phyloP scores from a whole-genome alignment of 2,888 invertebrate genomes.

The Dasysyrphus tricinctus region DNA sequence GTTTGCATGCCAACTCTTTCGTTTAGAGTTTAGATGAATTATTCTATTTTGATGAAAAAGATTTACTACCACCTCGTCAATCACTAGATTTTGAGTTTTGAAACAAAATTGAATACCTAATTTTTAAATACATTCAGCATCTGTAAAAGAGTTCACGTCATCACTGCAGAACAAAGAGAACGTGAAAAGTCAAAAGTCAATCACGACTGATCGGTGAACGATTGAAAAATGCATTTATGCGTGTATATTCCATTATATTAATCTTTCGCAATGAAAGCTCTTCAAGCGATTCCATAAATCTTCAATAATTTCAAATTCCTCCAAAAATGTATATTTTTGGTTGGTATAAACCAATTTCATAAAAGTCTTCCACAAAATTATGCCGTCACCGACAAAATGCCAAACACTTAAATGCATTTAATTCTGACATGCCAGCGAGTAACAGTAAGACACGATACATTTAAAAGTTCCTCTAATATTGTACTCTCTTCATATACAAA shows the following conservation, averaged over 20 bases:
- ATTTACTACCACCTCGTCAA: neutral
- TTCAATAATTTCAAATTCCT: neutral
- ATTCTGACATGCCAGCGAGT: neutral
- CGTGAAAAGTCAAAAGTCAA: constrained; percentile 21
- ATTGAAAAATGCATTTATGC: constrained; percentile 22
- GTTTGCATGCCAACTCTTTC: constrained; percentile 19
- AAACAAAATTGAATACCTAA: too few relatives aligned
- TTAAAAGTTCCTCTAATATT: neutral
- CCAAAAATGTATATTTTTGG: constrained; percentile 1
- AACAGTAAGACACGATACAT: constrained; percentile 5
- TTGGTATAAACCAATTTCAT: constrained; percentile 28
- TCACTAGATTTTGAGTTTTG: neutral
- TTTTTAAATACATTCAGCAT: too few relatives aligned
- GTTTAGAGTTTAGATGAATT: too few relatives aligned
- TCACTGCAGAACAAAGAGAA: neutral
- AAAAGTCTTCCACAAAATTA: constrained; percentile 8
- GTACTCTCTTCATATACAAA: neutral
- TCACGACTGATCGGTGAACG: constrained; percentile 7
- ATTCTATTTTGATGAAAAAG: too few relatives aligned
- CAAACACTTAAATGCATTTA: constrained; percentile 25
- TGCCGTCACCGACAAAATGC: neutral
- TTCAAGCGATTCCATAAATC: neutral
- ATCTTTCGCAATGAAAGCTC: constrained; percentile 1
- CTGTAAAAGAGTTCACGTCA: too few relatives aligned
- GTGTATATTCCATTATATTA: neutral